A percentile compares a stretch with the other conserved stretches of the same genome.
phyloP scores from a whole-genome alignment of 92 coral and sea anemone species.

The Muricea muricata region DNA sequence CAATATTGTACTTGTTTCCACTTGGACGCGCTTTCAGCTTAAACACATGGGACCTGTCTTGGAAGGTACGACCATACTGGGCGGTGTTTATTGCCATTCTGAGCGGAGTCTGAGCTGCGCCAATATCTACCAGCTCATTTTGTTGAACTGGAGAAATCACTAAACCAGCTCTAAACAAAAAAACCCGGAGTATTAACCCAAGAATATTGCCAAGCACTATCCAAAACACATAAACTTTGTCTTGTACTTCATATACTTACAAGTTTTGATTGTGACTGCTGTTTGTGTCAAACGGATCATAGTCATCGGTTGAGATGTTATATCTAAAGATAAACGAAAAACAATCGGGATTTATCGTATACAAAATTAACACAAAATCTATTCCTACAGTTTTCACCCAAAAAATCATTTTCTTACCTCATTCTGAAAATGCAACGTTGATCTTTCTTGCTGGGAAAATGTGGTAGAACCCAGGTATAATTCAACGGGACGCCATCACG shows the following conservation, averaged over 20 bases:
- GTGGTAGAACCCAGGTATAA: constrained; percentile 92
- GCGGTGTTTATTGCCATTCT: constrained; percentile 97
- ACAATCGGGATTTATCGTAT: too few species aligned
- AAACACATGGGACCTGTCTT: constrained; percentile 69
- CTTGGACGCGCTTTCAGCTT: constrained; percentile 37
- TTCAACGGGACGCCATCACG: constrained; percentile 90
- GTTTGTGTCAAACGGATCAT: constrained; percentile 87
- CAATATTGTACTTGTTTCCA: too few species aligned
- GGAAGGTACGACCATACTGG: constrained; percentile 95
- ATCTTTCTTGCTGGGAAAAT: constrained; percentile 77
- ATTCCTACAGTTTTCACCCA: background rate
- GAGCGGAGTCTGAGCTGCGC: constrained; percentile 80
- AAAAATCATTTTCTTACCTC: constrained; percentile 55
- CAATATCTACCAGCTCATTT: constrained; percentile 89
- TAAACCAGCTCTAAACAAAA: constrained; percentile 55
- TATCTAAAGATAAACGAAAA: constrained; percentile 64
- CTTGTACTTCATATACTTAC: constrained; percentile 55
- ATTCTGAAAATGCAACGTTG: constrained; percentile 84
- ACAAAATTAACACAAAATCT: background rate
- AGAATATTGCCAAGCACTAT: too few species aligned
- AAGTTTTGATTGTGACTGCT: constrained; percentile 79
- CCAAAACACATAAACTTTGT: too few species aligned
- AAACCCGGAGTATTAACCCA: background rate
- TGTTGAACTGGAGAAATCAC: constrained; percentile 83
- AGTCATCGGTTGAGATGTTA: constrained; percentile 95